Conservation (phyloP, 2,888 invertebrate species). For the Orthosia cruda region DNA sequence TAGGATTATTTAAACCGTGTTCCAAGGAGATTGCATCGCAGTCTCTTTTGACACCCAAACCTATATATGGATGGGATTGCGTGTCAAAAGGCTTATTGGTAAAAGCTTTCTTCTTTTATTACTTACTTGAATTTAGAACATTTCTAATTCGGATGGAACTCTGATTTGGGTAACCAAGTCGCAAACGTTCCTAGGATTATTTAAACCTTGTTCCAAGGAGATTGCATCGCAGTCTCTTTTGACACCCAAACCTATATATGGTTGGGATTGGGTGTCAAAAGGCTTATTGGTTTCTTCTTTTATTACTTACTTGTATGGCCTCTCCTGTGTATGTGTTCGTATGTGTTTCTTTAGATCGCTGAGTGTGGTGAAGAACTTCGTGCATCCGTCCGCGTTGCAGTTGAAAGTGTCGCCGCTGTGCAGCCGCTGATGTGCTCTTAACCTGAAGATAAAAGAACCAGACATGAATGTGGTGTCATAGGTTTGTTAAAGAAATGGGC, state of each 20-base stretch:
- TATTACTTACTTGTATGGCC: slow-evolving; percentile 95
- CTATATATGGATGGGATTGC: background rate
- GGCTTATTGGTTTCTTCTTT: background rate
- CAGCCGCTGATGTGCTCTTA: slow-evolving; percentile 97
- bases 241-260: too few species aligned
- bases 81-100: background rate
- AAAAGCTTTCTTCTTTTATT: slow-evolving; percentile 22
- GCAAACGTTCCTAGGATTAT: too few species aligned
- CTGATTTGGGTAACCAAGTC: too few species aligned
- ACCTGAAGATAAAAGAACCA: slow-evolving; percentile 83
- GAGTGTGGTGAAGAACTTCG: slow-evolving; percentile 98
- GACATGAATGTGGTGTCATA: too few species aligned
- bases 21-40: too few species aligned
- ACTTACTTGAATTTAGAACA: slow-evolving; percentile 93
- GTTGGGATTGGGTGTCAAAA: too few species aligned
- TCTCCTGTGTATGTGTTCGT: slow-evolving; percentile 97
- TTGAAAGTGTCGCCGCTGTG: slow-evolving; percentile 99
- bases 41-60: too few species aligned
- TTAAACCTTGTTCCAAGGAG: too few species aligned
- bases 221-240: too few species aligned
- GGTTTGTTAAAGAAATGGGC: too few species aligned
- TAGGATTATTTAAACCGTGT: too few species aligned
- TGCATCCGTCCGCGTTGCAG: slow-evolving; percentile 96
- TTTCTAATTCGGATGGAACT: too few species aligned
- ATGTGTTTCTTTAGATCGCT: slow-evolving; percentile 99